These are phyloP conservation scores for Tiliacea aurago DNA, from an alignment of 2,888 invertebrate species.

Conservation along the genomic window DNA sequence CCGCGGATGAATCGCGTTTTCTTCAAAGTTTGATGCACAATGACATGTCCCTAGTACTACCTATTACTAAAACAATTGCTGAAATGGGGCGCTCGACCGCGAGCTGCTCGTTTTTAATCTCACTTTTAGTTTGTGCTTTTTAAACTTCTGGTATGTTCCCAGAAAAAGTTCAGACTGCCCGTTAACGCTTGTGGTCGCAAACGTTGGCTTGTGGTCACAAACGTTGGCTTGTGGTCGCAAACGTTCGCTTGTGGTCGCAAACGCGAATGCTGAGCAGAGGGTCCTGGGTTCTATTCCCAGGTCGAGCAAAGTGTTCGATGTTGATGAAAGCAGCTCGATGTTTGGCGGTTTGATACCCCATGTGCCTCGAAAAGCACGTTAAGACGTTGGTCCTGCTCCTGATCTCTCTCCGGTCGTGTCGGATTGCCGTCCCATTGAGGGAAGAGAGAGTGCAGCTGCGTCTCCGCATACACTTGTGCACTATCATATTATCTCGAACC, in stretches of 20 bases:
- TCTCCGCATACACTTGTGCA: neutral
- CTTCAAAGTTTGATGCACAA: conserved; percentile 16
- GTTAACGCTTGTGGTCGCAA: neutral
- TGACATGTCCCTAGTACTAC: neutral
- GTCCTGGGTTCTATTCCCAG: neutral
- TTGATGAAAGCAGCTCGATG: no score
- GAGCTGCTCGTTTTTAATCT: neutral
- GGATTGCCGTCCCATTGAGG: no score
- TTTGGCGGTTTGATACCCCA: neutral
- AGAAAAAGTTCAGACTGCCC: neutral
- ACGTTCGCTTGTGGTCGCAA: neutral
- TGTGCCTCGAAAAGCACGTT: neutral
- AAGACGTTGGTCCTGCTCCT: no score
- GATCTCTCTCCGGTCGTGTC: neutral
- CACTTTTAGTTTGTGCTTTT: neutral
- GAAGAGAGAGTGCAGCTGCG: neutral
- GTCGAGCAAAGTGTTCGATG: neutral
- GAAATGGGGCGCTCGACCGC: neutral
- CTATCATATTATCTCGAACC: neutral
- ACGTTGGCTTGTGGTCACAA: no score
- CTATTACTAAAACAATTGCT: neutral
- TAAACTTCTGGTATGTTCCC: neutral
- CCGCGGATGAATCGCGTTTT: neutral
- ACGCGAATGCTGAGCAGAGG: neutral
- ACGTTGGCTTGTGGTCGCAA: no score